Evolutionary conservation across 2,113 vertebrate species (phyloP).

Genomic region (Hemichromis elongatus): DNA sequence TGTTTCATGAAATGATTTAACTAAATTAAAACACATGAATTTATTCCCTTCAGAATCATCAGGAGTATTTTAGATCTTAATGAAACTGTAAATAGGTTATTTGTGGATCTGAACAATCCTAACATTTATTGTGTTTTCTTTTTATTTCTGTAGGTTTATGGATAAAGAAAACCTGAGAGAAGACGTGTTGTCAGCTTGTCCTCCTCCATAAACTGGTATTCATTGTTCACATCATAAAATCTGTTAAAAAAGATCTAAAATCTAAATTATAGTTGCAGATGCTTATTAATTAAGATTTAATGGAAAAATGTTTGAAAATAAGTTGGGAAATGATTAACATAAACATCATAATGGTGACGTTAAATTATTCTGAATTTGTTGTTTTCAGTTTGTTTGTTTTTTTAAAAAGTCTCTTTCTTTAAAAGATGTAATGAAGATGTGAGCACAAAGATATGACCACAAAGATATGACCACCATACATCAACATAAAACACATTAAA

Average conservation of each 20-base stretch:
- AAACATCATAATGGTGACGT: accelerated
- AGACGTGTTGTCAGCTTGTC: accelerated
- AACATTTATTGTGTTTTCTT: accelerated
- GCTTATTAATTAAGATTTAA: accelerated
- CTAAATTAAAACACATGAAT: accelerated
- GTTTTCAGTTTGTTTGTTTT: background rate
- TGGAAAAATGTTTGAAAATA: background rate
- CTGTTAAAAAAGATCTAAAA: background rate
- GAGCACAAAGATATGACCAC: no score
- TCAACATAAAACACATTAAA: accelerated
- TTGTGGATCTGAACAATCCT: accelerated
- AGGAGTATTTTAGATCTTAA: background rate
- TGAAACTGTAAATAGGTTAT: accelerated
- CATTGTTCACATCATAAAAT: background rate
- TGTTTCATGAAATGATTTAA: accelerated
- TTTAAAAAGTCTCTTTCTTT: no score
- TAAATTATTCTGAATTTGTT: background rate
- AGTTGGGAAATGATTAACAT: background rate
- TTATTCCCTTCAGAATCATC: accelerated
- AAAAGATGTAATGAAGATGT: accelerated
- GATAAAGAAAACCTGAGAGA: accelerated
- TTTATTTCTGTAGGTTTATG: background rate
- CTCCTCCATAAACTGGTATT: background rate
- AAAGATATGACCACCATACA: no score
- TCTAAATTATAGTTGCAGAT: background rate